These are phyloP conservation scores for Gymnothorax reevesii DNA, from an alignment of 2,797 vertebrate genomes.

Conservation along the genomic window DNA sequence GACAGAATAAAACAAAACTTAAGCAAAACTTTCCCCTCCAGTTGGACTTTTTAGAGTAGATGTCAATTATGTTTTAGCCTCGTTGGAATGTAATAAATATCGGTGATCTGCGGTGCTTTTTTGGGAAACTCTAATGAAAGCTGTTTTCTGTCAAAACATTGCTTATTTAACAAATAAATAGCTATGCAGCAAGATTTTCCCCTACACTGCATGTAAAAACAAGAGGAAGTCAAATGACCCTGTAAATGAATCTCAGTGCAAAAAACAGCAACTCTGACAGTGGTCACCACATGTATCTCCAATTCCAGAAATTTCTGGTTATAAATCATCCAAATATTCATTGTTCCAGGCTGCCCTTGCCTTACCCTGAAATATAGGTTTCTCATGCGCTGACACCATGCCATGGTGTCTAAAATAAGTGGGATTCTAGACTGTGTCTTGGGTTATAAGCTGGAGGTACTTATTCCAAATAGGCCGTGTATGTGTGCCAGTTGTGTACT, in stretches of 20 bases:
- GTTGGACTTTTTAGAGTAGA: no score
- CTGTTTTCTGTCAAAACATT: neutral
- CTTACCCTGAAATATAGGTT: neutral
- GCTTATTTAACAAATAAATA: neutral
- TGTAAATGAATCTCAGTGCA: neutral
- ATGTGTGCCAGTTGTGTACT: conserved; percentile 12
- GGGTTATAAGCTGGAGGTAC: conserved; percentile 19
- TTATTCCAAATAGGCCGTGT: neutral
- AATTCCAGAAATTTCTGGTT: neutral
- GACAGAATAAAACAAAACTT: no score
- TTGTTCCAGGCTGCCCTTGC: conserved; percentile 16
- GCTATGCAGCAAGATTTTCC: neutral
- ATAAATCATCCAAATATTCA: conserved; percentile 5
- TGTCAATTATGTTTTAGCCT: neutral
- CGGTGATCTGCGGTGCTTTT: neutral
- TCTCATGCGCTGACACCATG: neutral
- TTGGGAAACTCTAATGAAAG: neutral
- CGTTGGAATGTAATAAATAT: neutral
- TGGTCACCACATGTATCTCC: neutral
- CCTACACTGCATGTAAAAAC: neutral
- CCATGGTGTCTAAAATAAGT: conserved; percentile 4
- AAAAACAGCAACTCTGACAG: neutral
- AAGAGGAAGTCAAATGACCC: neutral
- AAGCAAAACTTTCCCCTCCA: no score
- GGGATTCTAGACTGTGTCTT: conserved; percentile 32